Conservation (phyloP, 2,113 vertebrate genomes). For the Tychaedon coryphoeus region DNA sequence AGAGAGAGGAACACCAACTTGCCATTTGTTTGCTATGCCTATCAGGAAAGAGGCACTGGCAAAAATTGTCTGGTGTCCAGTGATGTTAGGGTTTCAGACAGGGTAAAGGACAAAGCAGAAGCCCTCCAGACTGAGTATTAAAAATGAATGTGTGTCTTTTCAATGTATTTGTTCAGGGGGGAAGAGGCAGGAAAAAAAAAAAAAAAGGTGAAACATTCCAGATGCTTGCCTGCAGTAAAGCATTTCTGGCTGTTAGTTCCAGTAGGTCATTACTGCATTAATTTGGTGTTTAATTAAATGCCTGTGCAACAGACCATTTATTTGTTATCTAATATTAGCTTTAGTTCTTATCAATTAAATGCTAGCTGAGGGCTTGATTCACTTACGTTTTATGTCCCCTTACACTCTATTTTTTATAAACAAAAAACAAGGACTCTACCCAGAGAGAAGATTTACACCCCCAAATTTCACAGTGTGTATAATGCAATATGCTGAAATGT, state of each 20-base stretch:
- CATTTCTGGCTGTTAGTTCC: constrained; percentile 84
- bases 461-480: constrained; percentile 37
- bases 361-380: constrained; percentile 83
- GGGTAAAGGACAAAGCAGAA: constrained; percentile 13
- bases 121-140: constrained; percentile 23
- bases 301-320: constrained; percentile 86
- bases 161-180: constrained; percentile 60
- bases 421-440: constrained; percentile 67
- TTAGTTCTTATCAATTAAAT: constrained; percentile 88
- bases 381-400: constrained; percentile 77
- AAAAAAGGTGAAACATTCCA: constrained; percentile 77
- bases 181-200: neutral
- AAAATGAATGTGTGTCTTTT: constrained; percentile 69
- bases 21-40: neutral
- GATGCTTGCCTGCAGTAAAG: constrained; percentile 80
- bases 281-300: constrained; percentile 88
- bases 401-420: constrained; percentile 75
- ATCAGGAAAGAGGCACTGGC: accelerated
- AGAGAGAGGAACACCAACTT: neutral
- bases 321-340: constrained; percentile 89
- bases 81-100: neutral
- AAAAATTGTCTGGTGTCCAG: neutral
- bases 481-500: constrained; percentile 42
- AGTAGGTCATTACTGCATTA: constrained; percentile 87
- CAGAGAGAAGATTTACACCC: constrained; percentile 57